Evolutionary conservation across 2,888 invertebrate species (phyloP).

Genomic region (Endomychus coccineus): DNA sequence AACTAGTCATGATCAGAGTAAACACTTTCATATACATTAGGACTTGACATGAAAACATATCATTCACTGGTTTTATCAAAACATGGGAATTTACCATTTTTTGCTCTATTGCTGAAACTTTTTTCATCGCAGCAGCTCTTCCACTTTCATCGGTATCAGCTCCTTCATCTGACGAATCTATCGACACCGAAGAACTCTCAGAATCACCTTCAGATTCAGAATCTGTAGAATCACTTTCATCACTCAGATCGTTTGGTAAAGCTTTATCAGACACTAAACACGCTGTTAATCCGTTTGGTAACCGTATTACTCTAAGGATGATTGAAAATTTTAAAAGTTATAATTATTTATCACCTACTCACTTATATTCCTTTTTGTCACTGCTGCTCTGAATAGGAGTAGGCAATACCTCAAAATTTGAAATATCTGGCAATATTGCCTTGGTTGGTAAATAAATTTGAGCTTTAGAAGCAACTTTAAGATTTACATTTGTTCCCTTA

Average conservation of each 20-base stretch:
- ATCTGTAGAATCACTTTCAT: slow-evolving; percentile 10
- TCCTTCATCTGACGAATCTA: slow-evolving; percentile 42
- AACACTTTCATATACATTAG: no score
- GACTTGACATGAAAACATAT: not conserved
- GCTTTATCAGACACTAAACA: slow-evolving; percentile 59
- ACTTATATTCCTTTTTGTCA: slow-evolving; percentile 76
- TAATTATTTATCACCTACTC: slow-evolving; percentile 17
- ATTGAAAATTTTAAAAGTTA: not conserved
- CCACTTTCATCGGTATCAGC: slow-evolving; percentile 24
- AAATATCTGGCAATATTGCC: no score
- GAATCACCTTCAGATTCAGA: slow-evolving; percentile 44
- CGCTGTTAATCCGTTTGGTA: slow-evolving; percentile 65
- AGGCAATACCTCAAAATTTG: slow-evolving; percentile 33
- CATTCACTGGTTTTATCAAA: not conserved
- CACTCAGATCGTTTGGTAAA: slow-evolving; percentile 15
- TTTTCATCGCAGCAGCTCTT: slow-evolving; percentile 26
- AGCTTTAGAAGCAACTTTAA: no score
- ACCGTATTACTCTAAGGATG: slow-evolving; percentile 50
- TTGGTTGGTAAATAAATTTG: no score
- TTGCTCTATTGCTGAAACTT: slow-evolving; percentile 34
- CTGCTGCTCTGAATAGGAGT: slow-evolving; percentile 65
- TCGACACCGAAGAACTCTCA: slow-evolving; percentile 36
- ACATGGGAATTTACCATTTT: slow-evolving; percentile 39
- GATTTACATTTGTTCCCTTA: no score
- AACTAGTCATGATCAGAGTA: no score